Evolutionary conservation across 2,113 vertebrate species (phyloP), one percentile per base, ranked within the genome.

Genomic region (Perca schrenkii): DNA sequence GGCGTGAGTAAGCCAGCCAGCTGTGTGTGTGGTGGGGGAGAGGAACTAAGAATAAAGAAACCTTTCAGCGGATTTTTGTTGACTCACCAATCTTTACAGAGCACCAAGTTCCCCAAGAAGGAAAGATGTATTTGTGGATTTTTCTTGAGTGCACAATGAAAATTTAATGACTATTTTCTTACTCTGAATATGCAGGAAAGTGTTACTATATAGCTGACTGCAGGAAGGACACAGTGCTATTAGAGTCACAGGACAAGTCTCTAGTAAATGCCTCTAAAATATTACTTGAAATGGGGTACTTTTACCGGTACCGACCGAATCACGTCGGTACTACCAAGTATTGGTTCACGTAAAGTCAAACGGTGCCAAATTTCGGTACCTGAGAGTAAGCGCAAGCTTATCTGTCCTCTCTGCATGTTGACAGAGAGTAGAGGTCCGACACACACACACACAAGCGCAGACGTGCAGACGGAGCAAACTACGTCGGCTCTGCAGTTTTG

Each of bases 31-130:
- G 25, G 4, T 74, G 17, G 13, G 16, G 31, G 54, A 74, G 22
- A 67, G 58, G 21, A 58, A 54, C 21, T 71, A 67, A 82, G 57
- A 84, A 84, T 73, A 88, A 85, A 80, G 25, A 84, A 89, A 85
- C 66, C 77, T 88, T 84, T 92, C 75, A 88, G 75, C 57, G 47
- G 31, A 34, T 82, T 89, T 90, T 58, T 89, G 84, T 91, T 88
- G 82, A 84, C 75, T 91, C 85, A 69, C 50, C 74, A 74, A 31
- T 87, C 77, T 85, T 88, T 78, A 82, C 77, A 77, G 70, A 81
- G 56, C 47, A 11, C 66, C 21, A 15, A 68, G 61, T 66, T 74
- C 52, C 46, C 61, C 10, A 66, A 85, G 54, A 90, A 67, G 50
- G 65, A 79, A 77, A 85, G 76, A 79, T 84, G 84, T 78, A 81